Base-by-base conservation (phyloP, 2,113 vertebrate genomes). In the Zapornia atra region DNA sequence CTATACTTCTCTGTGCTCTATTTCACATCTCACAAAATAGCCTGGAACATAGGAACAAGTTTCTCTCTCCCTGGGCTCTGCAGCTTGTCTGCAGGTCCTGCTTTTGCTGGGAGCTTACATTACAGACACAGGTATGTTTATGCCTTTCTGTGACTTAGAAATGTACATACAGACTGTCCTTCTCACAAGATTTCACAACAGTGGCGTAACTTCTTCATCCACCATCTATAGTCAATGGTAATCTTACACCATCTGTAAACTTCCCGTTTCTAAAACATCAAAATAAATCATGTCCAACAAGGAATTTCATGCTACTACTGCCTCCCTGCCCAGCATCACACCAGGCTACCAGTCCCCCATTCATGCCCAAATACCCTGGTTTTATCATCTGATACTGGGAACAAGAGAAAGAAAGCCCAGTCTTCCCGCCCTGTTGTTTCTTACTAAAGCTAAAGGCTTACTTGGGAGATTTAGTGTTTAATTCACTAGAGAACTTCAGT, bases 161-260 rank as follows among this genome's bases (percentile, higher is more conserved):
- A 93, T 56, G 78, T 78, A 94, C 79, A 90, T 73, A 42, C 46
- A 81, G 64, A n/a, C 90, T 92, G 75, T 60, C 53, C 59, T 91
- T 91, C 93, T 76, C 75, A 61, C 6, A 51, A 53, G 4, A 82
- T 96, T 92, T 90, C 75, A 85, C 79, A 96, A 95, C 66, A 59
- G 82, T 59, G 64, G 69, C 57, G 26, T 10, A 90, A 90, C 75
- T 92, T 92, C 78, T 87, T 87, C 78, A 96, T 50, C 75, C 44
- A 53, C 31, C 40, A 75, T 50, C 65, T 78, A 42, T 86, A 88
- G 68, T n/a, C 72, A 81, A 31, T 11, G 53, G 60, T 15, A 69
- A 57, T 50, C 40, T 59, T 0, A 14, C 51, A 82, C 53, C 42
- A 29, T 72, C 56, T 68, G 16, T 48, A 83, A 86, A 86, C 71